Percentiles rank a stretch among this genome's conserved stretches.
phyloP scores from a whole-genome alignment of 2,113 vertebrate genomes.

The Heteronetta atricapilla region DNA sequence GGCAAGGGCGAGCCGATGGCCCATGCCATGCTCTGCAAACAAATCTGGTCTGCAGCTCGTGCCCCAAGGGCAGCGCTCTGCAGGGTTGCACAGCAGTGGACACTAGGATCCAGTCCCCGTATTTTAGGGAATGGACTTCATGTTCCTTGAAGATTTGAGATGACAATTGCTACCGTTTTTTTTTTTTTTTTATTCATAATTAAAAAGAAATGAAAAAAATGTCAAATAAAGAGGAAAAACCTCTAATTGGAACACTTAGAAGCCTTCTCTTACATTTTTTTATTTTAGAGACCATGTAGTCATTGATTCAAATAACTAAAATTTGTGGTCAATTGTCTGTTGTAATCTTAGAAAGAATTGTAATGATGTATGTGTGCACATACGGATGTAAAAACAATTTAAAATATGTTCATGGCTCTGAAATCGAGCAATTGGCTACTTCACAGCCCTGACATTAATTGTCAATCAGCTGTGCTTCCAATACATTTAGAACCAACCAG shows the following conservation, averaged over 20 bases:
- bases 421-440: not conserved
- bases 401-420: not conserved
- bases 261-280: not conserved
- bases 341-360: not conserved
- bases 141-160: not conserved
- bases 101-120: rapidly evolving
- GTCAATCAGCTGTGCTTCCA: not conserved
- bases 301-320: not conserved
- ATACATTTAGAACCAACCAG: not conserved
- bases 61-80: not conserved
- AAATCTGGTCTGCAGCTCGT: rapidly evolving
- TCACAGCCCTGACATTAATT: not conserved
- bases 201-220: not conserved
- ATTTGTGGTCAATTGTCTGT: not conserved
- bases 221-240: not conserved
- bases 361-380: not conserved
- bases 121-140: not conserved
- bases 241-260: not conserved
- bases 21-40: rapidly evolving
- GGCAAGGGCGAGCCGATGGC: not conserved
- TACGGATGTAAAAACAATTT: not conserved
- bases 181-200: not conserved
- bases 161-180: not conserved
- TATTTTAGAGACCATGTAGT: not conserved
- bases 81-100: not conserved